A percentile compares a stretch with the other conserved stretches of the same genome.
Conservation (phyloP, 2,888 invertebrate species). For the Thyatira batis region DNA sequence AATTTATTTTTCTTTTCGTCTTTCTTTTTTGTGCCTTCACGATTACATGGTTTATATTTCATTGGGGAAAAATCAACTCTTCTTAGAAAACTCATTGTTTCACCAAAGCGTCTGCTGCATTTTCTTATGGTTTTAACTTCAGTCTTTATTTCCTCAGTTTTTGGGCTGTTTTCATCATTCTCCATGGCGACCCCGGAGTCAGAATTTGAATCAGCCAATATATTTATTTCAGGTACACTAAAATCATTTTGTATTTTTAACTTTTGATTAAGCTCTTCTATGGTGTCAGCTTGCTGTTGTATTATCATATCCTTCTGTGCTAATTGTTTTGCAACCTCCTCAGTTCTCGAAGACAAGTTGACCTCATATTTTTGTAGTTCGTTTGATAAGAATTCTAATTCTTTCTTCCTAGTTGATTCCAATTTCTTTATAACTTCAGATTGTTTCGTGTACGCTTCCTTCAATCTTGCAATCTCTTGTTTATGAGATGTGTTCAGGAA, state of each 20-base stretch:
- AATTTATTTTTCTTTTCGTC: constrained; percentile 66
- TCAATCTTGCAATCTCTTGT: constrained; percentile 67
- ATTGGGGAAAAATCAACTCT: constrained; percentile 77
- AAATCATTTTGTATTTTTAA: constrained; percentile 48
- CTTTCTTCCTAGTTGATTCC: constrained; percentile 69
- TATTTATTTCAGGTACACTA: constrained; percentile 60
- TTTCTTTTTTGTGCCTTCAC: constrained; percentile 63
- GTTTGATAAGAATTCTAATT: constrained; percentile 70
- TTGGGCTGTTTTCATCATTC: constrained; percentile 56
- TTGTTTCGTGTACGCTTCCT: constrained; percentile 65
- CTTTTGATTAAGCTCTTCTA: constrained; percentile 64
- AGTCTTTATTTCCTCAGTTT: constrained; percentile 51
- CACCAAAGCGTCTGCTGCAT: constrained; percentile 71
- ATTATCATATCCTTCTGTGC: constrained; percentile 71
- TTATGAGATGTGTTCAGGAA: constrained; percentile 74
- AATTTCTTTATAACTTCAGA: constrained; percentile 68
- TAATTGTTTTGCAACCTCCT: constrained; percentile 66
- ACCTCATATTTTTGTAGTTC: constrained; percentile 76
- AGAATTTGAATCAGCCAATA: constrained; percentile 71
- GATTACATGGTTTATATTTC: constrained; percentile 69
- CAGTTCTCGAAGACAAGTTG: constrained; percentile 67
- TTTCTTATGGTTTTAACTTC: constrained; percentile 66
- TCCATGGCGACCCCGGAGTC: constrained; percentile 75
- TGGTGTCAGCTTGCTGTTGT: constrained; percentile 59
- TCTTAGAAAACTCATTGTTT: constrained; percentile 72